Evolutionary conservation across 2,888 invertebrate species (phyloP).

Genomic region (Drosophila neutralis): DNA sequence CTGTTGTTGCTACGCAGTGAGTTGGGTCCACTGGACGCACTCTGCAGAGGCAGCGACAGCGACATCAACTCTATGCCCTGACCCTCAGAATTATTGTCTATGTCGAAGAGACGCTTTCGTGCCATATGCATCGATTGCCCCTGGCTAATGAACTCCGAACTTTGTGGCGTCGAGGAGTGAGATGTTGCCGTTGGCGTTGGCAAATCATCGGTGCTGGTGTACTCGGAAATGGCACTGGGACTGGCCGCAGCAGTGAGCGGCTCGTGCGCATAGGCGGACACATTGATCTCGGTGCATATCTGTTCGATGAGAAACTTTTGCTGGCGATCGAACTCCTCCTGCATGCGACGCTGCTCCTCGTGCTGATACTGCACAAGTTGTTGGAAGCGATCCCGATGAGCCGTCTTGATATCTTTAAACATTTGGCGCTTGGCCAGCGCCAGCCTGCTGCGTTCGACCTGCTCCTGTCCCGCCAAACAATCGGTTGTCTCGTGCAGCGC

Average conservation of each 20-base stretch:
- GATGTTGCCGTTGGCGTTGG: conserved; percentile 8
- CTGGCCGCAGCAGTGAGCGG: conserved; percentile 8
- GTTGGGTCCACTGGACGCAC: conserved; percentile 39
- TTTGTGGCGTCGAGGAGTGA: conserved; percentile 28
- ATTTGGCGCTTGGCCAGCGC: conserved; percentile 37
- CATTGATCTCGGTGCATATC: conserved; percentile 73
- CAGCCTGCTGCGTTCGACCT: conserved; percentile 29
- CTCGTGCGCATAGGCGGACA: conserved; percentile 41
- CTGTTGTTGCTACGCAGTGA: conserved; percentile 30
- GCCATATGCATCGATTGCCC: conserved; percentile 13
- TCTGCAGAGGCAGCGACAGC: conserved; percentile 12
- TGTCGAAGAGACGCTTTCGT: conserved; percentile 56
- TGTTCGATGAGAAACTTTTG: conserved; percentile 86
- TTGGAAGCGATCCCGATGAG: conserved; percentile 88
- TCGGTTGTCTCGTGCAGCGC: conserved; percentile 31
- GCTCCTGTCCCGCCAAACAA: conserved; percentile 24
- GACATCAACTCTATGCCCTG: background rate
- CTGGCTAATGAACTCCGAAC: conserved; percentile 4
- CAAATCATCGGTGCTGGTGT: conserved; percentile 63
- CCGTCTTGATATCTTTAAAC: conserved; percentile 86
- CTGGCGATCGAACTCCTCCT: conserved; percentile 88
- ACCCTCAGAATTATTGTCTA: conserved; percentile 18
- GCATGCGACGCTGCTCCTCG: conserved; percentile 87
- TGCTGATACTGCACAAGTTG: conserved; percentile 88
- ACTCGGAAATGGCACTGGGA: conserved; percentile 38